Base-by-base conservation (phyloP, 2,113 vertebrate genomes). In the Sitta europaea region DNA sequence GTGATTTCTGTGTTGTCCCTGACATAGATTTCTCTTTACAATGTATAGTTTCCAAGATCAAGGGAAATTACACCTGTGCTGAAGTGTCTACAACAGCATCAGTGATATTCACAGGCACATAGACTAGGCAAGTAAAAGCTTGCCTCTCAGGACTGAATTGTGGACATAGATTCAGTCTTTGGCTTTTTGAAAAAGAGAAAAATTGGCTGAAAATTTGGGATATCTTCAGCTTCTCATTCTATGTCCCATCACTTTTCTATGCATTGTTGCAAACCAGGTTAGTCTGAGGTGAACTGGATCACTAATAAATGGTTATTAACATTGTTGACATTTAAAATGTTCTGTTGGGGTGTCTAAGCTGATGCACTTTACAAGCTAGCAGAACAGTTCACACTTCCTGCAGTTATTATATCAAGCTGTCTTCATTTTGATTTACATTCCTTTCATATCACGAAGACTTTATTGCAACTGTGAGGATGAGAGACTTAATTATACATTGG, bases 371-470 rank as follows among this genome's bases (percentile, higher is more conserved):
- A 94, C 0, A 2, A 88, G 50, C 2, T 4, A 90, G 31, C 47
- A 48, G 81, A 79, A 50, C 27, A 53, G 74, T 88, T 96, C 81
- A 66, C 50, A 15, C 33, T 91, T 92, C 43, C 31, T 89, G 45
- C 45, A 73, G 59, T 85, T 89, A 31, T 43, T 88, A 51, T 91
- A 73, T 84, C 31, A 90, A 73, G 22, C 71, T 94, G 81, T 94
- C 90, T 90, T 29, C 62, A 17, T 88, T 94, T 91, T 90, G 45
- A 86, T 94, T 92, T 95, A 66, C n/a, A 62, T 88, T 96, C 36
- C 48, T 78, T 75, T 95, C 51, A 36, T 68, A 43, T 85, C 47
- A 22, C 1, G 14, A 59, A 87, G 61, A 47, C 93, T 92, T 90
- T 62, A 43, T 73, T 73, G 62, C 42, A 59, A 59, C 74, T 91